Evolutionary conservation across 2,888 invertebrate species (phyloP), one percentile per base, ranked within the genome.

Genomic region (Icerya purchasi): DNA sequence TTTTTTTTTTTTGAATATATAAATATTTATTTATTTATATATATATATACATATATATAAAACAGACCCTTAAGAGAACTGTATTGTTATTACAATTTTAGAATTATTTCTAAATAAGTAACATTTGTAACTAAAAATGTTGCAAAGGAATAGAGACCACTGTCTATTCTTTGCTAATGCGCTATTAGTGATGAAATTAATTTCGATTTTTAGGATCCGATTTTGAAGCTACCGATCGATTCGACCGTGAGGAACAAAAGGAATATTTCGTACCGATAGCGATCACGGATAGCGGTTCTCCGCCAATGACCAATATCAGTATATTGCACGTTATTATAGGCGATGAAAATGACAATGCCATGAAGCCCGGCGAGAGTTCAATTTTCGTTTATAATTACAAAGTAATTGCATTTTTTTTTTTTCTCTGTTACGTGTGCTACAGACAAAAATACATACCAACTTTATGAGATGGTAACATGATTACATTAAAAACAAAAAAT

Each of bases 341-440:
- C 2, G 97, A 98, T 72, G 78, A 80, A 62, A 97, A 98, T 70
- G 96, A 96, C 70, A 93, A 93, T 70, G 75, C 80, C 1, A 97
- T 96, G 84, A 75, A 77, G 54, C 80, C 85, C 54, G 97, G 96
- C 0, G 79, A 80, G 25, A 94, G 93, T 69, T 79, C 83, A 63
- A 91, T 97, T 66, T 88, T 91, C 69, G 89, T 97, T 1, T 96
- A 96, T 72, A 92, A 91, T 69, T 97, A 92, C 70, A 85, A 84
- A 79, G 84, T 83, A 73, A 65, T 66, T 51, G n/a, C n/a, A n/a
- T n/a, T n/a, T n/a, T n/a, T n/a, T n/a, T n/a, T n/a, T n/a, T n/a
- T n/a, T n/a, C n/a, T n/a, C n/a, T n/a, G n/a, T n/a, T n/a, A n/a
- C n/a, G n/a, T n/a, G n/a, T n/a, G n/a, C n/a, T n/a, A n/a, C n/a